phyloP scores from a whole-genome alignment of 2,797 vertebrate species.

The Anomalospiza imberbis region DNA sequence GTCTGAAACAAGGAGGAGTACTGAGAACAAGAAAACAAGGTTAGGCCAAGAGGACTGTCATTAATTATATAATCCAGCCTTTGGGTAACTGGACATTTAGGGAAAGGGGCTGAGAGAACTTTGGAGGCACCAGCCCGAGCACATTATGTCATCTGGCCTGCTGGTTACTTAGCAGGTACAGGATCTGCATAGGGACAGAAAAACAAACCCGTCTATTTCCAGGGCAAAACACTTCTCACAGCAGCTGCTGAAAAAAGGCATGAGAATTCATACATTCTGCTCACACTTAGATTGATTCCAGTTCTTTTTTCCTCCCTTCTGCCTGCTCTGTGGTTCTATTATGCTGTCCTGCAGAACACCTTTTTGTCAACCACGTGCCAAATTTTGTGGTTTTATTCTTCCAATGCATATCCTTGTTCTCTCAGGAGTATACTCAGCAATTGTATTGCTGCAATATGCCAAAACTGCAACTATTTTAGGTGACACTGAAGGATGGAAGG shows the following conservation, averaged over 20 bases:
- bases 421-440: neutral
- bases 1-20: constrained; percentile 59
- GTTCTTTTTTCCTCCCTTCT: neutral
- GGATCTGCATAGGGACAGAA: neutral
- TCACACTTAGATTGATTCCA: neutral
- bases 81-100: constrained; percentile 9
- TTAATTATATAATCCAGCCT: constrained; percentile 53
- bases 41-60: constrained; percentile 15
- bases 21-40: constrained; percentile 53
- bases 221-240: neutral
- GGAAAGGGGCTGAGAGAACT: neutral
- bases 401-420: neutral
- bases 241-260: neutral
- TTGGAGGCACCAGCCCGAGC: neutral
- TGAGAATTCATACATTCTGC: neutral
- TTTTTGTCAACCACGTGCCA: neutral
- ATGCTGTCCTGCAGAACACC: neutral
- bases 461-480: neutral
- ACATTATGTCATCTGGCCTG: constrained; percentile 16
- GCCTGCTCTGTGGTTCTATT: neutral
- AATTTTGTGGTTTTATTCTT: neutral
- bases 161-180: neutral
- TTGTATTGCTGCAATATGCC: neutral
- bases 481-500: neutral
- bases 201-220: neutral